Percentiles rank a stretch among this genome's conserved stretches.
phyloP scores from a whole-genome alignment of 1,140 invertebrate genomes.

The Theocolax elegans region DNA sequence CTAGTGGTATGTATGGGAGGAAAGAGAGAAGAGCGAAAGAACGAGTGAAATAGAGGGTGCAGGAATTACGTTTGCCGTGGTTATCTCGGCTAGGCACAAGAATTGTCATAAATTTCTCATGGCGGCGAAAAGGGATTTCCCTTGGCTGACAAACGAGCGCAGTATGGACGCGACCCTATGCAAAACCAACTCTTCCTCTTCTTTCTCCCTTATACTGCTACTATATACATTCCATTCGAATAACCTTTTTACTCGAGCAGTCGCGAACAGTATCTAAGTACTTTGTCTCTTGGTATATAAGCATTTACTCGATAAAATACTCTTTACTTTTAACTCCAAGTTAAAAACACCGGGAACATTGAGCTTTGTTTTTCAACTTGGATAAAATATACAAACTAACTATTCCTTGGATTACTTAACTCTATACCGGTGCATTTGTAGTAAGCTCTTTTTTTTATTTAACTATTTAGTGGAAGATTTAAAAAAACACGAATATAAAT shows the following conservation, averaged over 20 bases:
- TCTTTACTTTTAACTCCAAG: background rate
- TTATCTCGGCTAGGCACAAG: conserved; percentile 50
- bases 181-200: conserved; percentile 5
- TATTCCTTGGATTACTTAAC: no score
- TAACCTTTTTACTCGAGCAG: background rate
- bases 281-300: conserved; percentile 11
- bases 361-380: conserved; percentile 6
- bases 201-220: background rate
- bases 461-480: no score
- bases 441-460: no score
- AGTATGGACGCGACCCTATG: conserved; percentile 11
- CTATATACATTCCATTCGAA: no score
- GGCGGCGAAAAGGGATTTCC: conserved; percentile 49
- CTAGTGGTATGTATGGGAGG: no score
- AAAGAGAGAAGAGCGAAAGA: conserved; percentile 2
- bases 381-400: no score
- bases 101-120: conserved; percentile 52
- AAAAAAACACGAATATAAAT: no score
- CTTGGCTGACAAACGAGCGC: conserved; percentile 48
- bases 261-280: background rate
- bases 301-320: conserved; percentile 12
- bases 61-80: conserved; percentile 49
- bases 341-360: background rate
- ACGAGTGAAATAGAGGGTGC: conserved; percentile 21
- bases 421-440: no score